Evolutionary conservation across 2,888 invertebrate species (phyloP).

Genomic region (Orchesellides sinensis): DNA sequence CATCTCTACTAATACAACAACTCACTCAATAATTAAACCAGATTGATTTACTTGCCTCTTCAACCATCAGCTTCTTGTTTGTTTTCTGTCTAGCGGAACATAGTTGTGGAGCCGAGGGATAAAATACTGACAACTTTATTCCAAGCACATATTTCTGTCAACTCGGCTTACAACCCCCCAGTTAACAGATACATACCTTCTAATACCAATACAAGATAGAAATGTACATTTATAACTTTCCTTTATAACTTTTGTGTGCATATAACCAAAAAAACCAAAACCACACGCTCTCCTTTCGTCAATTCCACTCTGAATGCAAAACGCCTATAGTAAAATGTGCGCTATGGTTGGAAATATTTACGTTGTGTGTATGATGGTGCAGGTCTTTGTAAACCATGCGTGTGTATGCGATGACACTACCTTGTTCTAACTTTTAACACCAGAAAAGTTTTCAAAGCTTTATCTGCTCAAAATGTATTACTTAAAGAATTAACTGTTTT

Average conservation of each 20-base stretch:
- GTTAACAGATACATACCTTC: constrained; percentile 57
- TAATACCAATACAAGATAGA: not conserved
- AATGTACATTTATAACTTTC: not conserved
- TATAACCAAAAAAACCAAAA: constrained; percentile 59
- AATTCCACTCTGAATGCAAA: constrained; percentile 58
- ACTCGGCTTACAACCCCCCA: constrained; percentile 68
- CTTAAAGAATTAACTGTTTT: constrained; percentile 45
- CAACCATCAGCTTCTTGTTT: constrained; percentile 67
- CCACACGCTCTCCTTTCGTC: constrained; percentile 55
- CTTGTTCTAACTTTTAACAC: constrained; percentile 63
- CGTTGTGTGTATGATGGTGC: constrained; percentile 30
- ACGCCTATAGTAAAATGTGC: constrained; percentile 31
- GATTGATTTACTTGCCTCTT: constrained; percentile 70
- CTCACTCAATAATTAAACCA: constrained; percentile 71
- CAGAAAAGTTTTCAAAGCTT: constrained; percentile 49
- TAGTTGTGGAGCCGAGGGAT: constrained; percentile 68
- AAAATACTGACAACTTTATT: constrained; percentile 68
- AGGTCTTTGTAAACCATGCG: constrained; percentile 39
- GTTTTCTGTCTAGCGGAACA: constrained; percentile 68
- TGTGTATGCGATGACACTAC: constrained; percentile 61
- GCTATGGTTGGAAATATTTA: constrained; percentile 29
- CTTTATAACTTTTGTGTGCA: not conserved
- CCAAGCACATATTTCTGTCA: constrained; percentile 68
- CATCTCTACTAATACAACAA: constrained; percentile 50
- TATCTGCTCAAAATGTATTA: constrained; percentile 49